Conservation (phyloP, 2,888 invertebrate species). For the Notodonta ziczac region DNA sequence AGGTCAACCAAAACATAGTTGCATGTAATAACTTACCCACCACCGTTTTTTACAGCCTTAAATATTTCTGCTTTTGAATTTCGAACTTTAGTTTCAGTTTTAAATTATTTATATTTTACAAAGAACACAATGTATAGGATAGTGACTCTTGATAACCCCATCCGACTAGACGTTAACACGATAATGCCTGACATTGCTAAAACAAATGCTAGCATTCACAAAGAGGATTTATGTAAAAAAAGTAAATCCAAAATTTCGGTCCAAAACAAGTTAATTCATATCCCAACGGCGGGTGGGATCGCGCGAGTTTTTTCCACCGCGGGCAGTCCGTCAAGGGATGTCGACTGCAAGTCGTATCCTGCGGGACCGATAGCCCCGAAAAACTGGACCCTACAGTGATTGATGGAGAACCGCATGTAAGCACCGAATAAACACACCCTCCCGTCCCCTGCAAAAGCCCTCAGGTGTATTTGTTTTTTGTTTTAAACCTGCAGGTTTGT, state of each 20-base stretch:
- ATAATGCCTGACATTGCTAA: constrained; percentile 15
- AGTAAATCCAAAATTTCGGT: constrained; percentile 18
- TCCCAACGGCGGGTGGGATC: constrained; percentile 48
- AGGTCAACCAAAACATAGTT: too few species aligned
- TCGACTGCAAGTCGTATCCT: constrained; percentile 59
- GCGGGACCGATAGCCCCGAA: constrained; percentile 69
- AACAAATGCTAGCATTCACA: constrained; percentile 9
- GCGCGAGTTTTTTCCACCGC: constrained; percentile 51
- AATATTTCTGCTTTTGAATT: neutral
- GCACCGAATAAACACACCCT: constrained; percentile 72
- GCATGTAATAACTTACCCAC: neutral
- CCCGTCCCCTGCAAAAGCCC: constrained; percentile 62
- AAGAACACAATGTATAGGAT: too few species aligned
- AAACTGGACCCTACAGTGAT: constrained; percentile 72
- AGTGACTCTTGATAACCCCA: neutral
- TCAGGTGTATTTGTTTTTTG: constrained; percentile 62
- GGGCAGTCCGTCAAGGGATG: constrained; percentile 51
- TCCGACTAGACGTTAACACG: constrained; percentile 7
- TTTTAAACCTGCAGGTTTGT: constrained; percentile 45
- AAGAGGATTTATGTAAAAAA: constrained; percentile 10
- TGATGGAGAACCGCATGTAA: constrained; percentile 71
- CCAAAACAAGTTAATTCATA: constrained; percentile 52
- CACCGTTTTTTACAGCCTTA: neutral
- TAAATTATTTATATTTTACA: neutral
- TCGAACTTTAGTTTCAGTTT: neutral